phyloP scores from a whole-genome alignment of 2,797 vertebrate genomes.

The Scarus forsteni region DNA sequence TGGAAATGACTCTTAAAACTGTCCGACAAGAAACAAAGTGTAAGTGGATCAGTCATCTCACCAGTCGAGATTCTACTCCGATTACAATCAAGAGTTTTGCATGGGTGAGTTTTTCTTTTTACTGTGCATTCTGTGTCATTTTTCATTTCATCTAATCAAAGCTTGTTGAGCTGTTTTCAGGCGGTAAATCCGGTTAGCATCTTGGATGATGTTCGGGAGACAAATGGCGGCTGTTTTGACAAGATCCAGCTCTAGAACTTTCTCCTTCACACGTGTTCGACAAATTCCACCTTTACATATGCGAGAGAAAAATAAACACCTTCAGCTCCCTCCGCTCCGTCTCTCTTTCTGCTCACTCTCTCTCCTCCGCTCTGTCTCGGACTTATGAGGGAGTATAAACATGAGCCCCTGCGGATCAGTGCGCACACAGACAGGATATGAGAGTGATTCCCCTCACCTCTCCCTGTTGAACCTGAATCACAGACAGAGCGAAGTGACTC shows the following conservation, averaged over 20 bases:
- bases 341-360: constrained; percentile 29
- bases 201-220: constrained; percentile 19
- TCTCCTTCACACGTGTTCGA: constrained; percentile 55
- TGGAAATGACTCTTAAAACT: background rate
- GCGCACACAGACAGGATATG: constrained; percentile 68
- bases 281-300: constrained; percentile 67
- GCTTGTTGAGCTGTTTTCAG: constrained; percentile 22
- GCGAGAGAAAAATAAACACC: constrained; percentile 61
- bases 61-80: background rate
- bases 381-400: constrained; percentile 67
- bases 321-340: constrained; percentile 17
- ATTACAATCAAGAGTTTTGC: constrained; percentile 17
- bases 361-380: constrained; percentile 27
- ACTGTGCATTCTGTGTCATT: constrained; percentile 6
- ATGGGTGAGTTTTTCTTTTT: constrained; percentile 19
- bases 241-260: constrained; percentile 36
- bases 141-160: constrained; percentile 24
- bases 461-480: constrained; percentile 59
- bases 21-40: constrained; percentile 5
- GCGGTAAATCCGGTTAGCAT: constrained; percentile 27
- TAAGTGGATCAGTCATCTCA: constrained; percentile 10
- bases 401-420: constrained; percentile 59
- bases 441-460: constrained; percentile 64
- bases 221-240: constrained; percentile 39
- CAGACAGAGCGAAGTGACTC: constrained; percentile 37